Evolutionary conservation across 2,797 vertebrate genomes (phyloP), one percentile per base, ranked within the genome.

Genomic region (Microctenopoma stevenorrisi): DNA sequence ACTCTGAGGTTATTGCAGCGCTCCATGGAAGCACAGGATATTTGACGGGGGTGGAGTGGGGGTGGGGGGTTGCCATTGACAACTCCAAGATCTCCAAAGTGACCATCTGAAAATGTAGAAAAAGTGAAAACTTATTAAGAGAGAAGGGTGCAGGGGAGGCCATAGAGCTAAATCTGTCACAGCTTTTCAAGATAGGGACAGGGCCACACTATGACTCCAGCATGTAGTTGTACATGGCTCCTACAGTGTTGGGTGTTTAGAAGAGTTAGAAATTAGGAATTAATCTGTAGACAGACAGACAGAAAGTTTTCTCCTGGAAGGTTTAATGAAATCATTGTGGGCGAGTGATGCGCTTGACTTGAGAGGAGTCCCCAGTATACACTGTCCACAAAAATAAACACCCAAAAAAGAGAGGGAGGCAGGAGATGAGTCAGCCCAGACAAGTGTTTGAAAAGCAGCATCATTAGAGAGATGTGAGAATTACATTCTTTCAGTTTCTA

Each of bases 21-120:
- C 85, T 72, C 86, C 82, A 86, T 88, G 86, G 88, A 89, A 84
- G 83, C 88, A 87, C 87, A 89, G 85, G 86, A 88, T 88, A 89
- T 89, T 91, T 90, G 84, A 90, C 71, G 33, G 78, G 86, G 4
- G 35, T 63, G 69, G 51, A 62, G 50, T 16, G 77, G 50, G 68
- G 64, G 46, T 40, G 55, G 67, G 55, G 75, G 68, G 89, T 90
- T 90, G 82, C 89, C 78, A 80, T 64, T 92, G 89, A 90, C 89
- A 83, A 89, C 84, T 75, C 62, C 0, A 18, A 74, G 69, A 53
- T 86, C 88, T 87, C 81, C 79, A 75, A 88, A 86, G 79, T 86
- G 75, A 88, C 84, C 81, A 83, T 83, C 74, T 78, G 78, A 86
- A 86, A 87, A 76, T 81, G 73, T 14, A 66, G 73, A 79, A 57